Percentiles rank a stretch among this genome's conserved stretches.
Conservation (phyloP, 2,113 vertebrate species). For the Saccopteryx leptura region DNA sequence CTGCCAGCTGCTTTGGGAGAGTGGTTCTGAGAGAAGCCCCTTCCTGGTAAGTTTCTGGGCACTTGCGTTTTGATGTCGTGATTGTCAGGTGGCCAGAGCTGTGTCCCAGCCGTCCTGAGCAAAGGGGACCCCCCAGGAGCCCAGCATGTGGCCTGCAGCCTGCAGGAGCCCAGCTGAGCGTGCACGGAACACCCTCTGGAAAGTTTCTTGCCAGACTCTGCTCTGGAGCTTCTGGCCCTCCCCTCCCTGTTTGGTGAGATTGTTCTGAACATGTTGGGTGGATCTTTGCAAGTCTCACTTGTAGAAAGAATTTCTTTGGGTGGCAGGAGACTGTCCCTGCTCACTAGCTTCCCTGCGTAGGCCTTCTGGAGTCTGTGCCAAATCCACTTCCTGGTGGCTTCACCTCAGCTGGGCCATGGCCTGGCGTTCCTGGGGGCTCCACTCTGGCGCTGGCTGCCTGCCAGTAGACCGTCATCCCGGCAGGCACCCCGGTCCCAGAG, state of each 20-base stretch:
- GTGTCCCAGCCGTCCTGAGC: neutral
- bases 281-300: neutral
- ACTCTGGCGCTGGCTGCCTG: neutral
- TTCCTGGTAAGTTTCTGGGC: neutral
- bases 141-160: slow-evolving; percentile 35
- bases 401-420: fast-evolving
- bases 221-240: neutral
- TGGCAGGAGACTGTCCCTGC: neutral
- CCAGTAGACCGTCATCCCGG: neutral
- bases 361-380: fast-evolving
- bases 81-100: neutral
- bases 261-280: neutral
- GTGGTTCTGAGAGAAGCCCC: neutral
- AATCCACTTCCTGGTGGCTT: neutral
- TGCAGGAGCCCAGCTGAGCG: neutral
- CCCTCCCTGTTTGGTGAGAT: neutral
- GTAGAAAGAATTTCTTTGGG: neutral
- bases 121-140: slow-evolving; percentile 5
- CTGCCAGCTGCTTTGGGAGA: fast-evolving
- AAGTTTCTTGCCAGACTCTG: slow-evolving; percentile 22
- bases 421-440: neutral
- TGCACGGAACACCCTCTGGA: slow-evolving; percentile 53
- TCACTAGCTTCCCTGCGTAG: fast-evolving
- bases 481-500: neutral
- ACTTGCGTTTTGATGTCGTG: neutral